Evolutionary conservation across 2,797 vertebrate genomes (phyloP), one percentile per base, ranked within the genome.

Genomic region (Phyllotis vaccarum): DNA sequence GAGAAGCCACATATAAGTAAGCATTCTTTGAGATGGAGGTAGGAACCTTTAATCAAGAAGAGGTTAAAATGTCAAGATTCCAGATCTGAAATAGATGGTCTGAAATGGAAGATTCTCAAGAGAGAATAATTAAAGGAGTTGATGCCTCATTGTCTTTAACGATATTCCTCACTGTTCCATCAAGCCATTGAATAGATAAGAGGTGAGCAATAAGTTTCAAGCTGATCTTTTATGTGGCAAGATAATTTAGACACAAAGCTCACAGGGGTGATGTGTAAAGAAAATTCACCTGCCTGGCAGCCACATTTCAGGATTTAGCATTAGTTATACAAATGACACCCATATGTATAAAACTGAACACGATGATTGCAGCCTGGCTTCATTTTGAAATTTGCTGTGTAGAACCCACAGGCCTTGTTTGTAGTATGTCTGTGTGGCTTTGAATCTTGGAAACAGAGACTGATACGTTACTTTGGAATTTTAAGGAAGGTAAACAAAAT

Each of bases 71-170:
- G 96, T 97, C 95, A 89, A 2, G 34, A 94, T 95, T 97, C 89
- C 95, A 96, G 83, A 94, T 97, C 95, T 96, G 95, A 97, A 97
- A 95, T 95, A 96, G 95, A 95, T 80, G 76, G 94, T 89, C 91
- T 94, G 91, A 96, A 97, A 95, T 97, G 95, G 97, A 95, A 96
- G 95, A 89, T 95, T 96, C 93, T 97, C 97, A 95, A 95, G 87
- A 94, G 81, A 97, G 95, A 97, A 97, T 97, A 97, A 98, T 97
- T 97, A 97, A 96, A 96, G 95, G 89, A 96, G 90, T 94, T 94
- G 97, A 97, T 94, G 96, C 95, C 90, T 97, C 97, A 97, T 97
- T 97, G 97, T 98, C 96, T 98, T 97, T 98, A 97, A 97, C 62
- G 95, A 95, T 97, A 97, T 96, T 93, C 93, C 92, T 97, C 90